Conservation (phyloP, 2,888 invertebrate species). For the Mimumesa dahlbomi region DNA sequence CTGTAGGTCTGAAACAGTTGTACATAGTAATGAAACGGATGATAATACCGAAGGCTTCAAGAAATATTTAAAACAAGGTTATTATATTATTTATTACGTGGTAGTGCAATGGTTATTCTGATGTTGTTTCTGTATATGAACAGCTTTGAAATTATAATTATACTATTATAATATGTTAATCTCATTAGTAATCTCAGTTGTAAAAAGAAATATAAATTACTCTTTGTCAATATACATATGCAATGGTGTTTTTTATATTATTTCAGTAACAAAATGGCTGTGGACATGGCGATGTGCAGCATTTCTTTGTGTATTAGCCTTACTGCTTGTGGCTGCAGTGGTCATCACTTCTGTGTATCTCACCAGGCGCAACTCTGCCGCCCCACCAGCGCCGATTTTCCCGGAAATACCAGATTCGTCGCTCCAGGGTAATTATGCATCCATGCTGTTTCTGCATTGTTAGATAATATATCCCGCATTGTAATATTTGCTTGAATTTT, state of each 20-base stretch:
- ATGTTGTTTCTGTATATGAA: not conserved
- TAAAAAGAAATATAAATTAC: no score
- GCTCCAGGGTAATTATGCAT: conserved; percentile 44
- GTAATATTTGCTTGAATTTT: not conserved
- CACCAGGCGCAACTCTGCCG: conserved; percentile 28
- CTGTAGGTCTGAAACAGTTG: not conserved
- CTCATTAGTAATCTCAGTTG: no score
- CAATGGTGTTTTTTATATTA: no score
- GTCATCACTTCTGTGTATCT: conserved; percentile 57
- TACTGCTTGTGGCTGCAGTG: conserved; percentile 63
- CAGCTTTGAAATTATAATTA: no score
- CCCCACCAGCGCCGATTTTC: conserved; percentile 26
- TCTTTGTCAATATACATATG: no score
- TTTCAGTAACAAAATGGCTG: conserved; percentile 69
- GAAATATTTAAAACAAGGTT: conserved; percentile 14
- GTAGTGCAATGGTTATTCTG: not conserved
- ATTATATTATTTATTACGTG: conserved; percentile 3
- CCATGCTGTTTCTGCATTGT: not conserved
- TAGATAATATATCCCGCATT: not conserved
- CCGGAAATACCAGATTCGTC: conserved; percentile 59
- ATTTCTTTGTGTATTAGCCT: conserved; percentile 60
- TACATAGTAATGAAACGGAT: not conserved
- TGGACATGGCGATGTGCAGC: conserved; percentile 69
- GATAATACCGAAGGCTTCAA: not conserved
- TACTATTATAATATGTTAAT: no score